Base-by-base conservation (phyloP, 2,113 vertebrate species). In the Perca flavescens region DNA sequence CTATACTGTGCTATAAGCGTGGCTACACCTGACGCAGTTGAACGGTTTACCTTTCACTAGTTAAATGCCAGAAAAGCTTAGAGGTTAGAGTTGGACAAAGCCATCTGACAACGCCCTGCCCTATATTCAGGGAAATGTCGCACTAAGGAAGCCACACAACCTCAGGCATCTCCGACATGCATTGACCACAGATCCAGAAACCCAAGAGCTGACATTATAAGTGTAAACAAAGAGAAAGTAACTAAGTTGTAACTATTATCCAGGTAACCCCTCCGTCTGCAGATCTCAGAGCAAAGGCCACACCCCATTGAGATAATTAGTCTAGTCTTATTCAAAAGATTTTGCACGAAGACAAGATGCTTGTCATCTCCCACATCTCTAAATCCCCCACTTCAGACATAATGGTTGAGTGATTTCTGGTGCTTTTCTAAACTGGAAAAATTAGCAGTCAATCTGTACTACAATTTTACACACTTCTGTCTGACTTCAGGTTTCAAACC, bases 111-210 rank as follows among this genome's bases (percentile, higher is more conserved):
- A 91, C 91, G 91, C 92, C 92, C 93, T 93, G 86, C 79, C 90
- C 90, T 91, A 86, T 60, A 89, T 88, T 87, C 90, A 86, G 89
- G 86, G 75, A 68, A 87, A 63, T 71, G 85, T 80, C 89, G 79
- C 79, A 21, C 83, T 53, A 31, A 83, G 88, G 89, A 91, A 94
- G 88, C 93, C 93, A 81, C 87, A 69, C 61, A 63, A 93, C 94
- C 93, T 91, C 93, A 94, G 91, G 92, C 93, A 94, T 94, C 86
- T 89, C 77, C 3, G 75, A 85, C 88, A 90, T 90, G 77, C 86
- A 71, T 63, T 69, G 76, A 86, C 91, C 91, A 88, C 90, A 91
- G 77, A 87, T 74, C 72, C 85, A 82, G 86, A 81, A 86, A 89
- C 79, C 88, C 77, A 85, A 77, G 77, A 80, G 65, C 83, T 81